Percentiles rank a stretch among this genome's conserved stretches.
Conservation (phyloP, 2,888 invertebrate genomes). For the Ecdyonurus torrentis region DNA sequence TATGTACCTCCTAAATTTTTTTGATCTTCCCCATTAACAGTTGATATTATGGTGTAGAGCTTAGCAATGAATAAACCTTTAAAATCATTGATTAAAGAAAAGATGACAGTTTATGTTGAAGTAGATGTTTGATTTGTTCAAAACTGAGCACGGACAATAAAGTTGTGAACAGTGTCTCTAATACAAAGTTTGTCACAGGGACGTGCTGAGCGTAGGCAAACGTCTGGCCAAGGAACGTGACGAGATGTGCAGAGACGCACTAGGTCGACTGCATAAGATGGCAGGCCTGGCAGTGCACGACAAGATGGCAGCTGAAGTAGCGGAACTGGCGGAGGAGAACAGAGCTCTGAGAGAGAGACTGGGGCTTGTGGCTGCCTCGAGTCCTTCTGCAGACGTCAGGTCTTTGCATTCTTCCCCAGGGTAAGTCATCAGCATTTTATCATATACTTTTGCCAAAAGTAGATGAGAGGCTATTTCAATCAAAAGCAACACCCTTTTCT, state of each 20-base stretch:
- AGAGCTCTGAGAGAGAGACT: slow-evolving; percentile 13
- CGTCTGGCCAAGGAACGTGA: slow-evolving; percentile 22
- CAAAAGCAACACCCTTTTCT: no score
- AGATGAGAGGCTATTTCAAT: no score
- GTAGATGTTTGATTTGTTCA: no score
- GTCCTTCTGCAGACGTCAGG: background rate
- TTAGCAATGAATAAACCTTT: no score
- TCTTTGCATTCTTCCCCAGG: background rate
- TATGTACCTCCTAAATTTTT: no score
- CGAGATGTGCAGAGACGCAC: slow-evolving; percentile 18
- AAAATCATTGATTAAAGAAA: no score
- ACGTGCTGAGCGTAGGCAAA: slow-evolving; percentile 21
- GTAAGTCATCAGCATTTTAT: background rate
- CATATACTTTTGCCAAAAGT: no score
- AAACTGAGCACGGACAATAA: no score
- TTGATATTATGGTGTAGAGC: no score
- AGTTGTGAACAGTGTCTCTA: no score
- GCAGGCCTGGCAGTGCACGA: slow-evolving; percentile 17
- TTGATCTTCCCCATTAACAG: no score
- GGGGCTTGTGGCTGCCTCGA: background rate
- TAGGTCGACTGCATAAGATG: slow-evolving; percentile 16
- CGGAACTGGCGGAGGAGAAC: slow-evolving; percentile 13
- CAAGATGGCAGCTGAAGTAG: slow-evolving; percentile 13
- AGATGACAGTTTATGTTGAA: no score
- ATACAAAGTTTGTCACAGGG: slow-evolving; percentile 15